phyloP scores from a whole-genome alignment of 2,113 vertebrate species.

The Elgaria multicarinata region DNA sequence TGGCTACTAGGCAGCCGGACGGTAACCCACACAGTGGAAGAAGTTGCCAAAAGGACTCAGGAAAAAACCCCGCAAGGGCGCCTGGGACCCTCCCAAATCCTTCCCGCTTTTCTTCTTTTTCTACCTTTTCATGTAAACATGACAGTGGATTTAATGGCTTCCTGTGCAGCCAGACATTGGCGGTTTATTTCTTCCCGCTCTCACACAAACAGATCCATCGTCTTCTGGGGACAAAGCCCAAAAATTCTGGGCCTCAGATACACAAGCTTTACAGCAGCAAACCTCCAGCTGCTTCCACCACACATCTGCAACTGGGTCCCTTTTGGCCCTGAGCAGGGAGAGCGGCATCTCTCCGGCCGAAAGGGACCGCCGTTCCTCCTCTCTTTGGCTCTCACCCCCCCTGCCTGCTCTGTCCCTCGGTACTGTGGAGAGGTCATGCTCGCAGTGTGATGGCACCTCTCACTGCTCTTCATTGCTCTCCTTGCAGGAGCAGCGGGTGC shows the following conservation, averaged over 20 bases:
- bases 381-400: too few species aligned
- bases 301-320: background rate
- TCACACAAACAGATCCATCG: background rate
- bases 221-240: background rate
- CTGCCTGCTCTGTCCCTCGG: background rate
- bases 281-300: background rate
- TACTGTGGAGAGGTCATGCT: too few species aligned
- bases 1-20: background rate
- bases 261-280: background rate
- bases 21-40: too few species aligned
- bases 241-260: background rate
- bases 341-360: background rate
- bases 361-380: too few species aligned
- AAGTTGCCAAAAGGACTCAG: too few species aligned
- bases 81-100: background rate
- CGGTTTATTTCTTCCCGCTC: background rate
- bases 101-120: background rate
- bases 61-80: background rate
- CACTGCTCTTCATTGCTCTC: background rate
- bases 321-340: background rate
- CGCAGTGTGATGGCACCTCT: background rate
- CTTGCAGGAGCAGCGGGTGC: background rate
- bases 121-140: too few species aligned
- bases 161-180: background rate
- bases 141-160: background rate